A percentile compares a stretch with the other conserved stretches of the same genome.
Conservation (phyloP, 2,113 vertebrate genomes). For the Peromyscus maniculatus region DNA sequence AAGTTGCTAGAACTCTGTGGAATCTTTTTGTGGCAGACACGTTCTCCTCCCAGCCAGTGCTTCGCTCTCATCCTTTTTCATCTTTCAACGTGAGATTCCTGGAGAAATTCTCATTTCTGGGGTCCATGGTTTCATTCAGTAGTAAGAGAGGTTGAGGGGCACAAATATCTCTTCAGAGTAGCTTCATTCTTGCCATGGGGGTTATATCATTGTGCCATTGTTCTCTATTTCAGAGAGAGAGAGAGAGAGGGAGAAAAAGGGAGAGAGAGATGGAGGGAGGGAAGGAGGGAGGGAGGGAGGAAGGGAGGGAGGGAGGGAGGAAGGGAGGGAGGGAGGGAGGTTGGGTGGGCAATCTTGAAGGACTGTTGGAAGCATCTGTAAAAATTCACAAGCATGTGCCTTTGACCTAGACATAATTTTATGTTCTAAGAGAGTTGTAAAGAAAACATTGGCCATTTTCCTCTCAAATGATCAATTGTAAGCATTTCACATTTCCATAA, state of each 20-base stretch:
- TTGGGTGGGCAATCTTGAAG: background rate
- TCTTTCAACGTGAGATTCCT: background rate
- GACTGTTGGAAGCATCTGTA: background rate
- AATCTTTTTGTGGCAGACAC: background rate
- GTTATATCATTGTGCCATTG: background rate
- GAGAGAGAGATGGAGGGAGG: too few species aligned
- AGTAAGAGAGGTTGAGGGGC: background rate
- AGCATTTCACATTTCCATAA: conserved; percentile 15
- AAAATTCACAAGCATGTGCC: background rate
- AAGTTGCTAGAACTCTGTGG: background rate
- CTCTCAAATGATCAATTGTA: background rate
- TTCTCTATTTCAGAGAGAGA: background rate
- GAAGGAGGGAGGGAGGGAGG: too few species aligned
- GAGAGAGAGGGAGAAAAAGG: too few species aligned
- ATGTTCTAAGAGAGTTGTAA: background rate
- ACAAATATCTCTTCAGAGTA: background rate
- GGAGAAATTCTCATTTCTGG: background rate
- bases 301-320: too few species aligned
- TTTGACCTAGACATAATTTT: background rate
- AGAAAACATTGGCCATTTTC: background rate
- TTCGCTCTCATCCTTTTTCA: too few species aligned
- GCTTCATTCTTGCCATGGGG: background rate
- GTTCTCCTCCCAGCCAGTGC: too few species aligned
- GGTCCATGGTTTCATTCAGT: background rate
- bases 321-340: too few species aligned